A percentile compares a stretch with the other conserved stretches of the same genome.
phyloP scores from a whole-genome alignment of 2,797 vertebrate species.

The Emys orbicularis region DNA sequence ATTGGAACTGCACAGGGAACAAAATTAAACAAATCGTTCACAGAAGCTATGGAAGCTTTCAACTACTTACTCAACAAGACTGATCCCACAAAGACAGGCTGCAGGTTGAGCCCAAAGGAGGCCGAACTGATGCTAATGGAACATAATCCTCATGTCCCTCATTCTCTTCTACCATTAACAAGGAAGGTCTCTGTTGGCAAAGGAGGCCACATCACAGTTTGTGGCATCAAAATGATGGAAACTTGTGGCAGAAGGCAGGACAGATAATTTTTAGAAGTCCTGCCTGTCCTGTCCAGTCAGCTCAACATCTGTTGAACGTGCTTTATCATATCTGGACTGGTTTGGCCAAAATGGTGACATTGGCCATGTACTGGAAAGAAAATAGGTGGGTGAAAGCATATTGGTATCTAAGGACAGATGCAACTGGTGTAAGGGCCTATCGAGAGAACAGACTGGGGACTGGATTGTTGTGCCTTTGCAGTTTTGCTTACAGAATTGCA shows the following conservation, averaged over 20 bases:
- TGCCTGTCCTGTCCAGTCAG: background rate
- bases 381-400: background rate
- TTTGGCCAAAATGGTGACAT: background rate
- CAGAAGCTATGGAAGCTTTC: background rate
- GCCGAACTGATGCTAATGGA: background rate
- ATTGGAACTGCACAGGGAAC: background rate
- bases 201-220: background rate
- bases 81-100: background rate
- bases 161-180: background rate
- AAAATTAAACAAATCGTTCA: background rate
- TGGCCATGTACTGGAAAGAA: background rate
- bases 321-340: background rate
- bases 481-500: background rate
- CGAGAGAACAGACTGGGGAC: rapidly evolving
- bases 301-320: background rate
- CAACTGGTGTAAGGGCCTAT: background rate
- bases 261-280: background rate
- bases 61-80: rapidly evolving
- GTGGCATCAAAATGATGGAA: background rate
- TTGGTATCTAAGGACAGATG: background rate
- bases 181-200: background rate
- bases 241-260: background rate
- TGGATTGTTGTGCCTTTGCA: background rate
- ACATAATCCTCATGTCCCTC: background rate
- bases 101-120: background rate